phyloP scores from a whole-genome alignment of 2,888 invertebrate species.

The Tachina grossa region DNA sequence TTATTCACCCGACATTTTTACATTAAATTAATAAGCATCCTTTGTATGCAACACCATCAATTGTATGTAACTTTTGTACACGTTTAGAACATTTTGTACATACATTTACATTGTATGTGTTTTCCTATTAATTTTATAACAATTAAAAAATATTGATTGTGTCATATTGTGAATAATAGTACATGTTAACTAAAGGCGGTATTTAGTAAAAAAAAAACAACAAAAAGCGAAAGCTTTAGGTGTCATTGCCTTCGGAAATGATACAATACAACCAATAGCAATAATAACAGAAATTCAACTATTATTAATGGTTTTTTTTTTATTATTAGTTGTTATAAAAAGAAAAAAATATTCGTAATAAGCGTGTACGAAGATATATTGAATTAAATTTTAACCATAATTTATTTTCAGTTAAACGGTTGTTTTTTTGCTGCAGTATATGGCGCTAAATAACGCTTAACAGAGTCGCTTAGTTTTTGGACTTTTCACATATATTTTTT shows the following conservation, averaged over 20 bases:
- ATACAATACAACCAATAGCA: constrained; percentile 29
- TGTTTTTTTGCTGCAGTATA: constrained; percentile 49
- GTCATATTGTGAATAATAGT: constrained; percentile 1
- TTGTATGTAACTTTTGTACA: too few relatives aligned
- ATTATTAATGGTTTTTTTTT: not conserved
- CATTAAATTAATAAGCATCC: too few relatives aligned
- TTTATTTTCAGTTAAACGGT: constrained; percentile 60
- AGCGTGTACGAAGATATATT: not conserved
- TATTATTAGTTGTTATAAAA: constrained; percentile 27
- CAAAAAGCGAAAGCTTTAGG: constrained; percentile 80
- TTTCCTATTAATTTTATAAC: not conserved
- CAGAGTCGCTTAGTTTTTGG: not conserved
- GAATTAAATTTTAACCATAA: constrained; percentile 52
- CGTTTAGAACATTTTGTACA: too few relatives aligned
- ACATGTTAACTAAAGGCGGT: not conserved
- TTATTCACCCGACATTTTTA: too few relatives aligned
- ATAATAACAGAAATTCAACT: not conserved
- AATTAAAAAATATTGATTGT: not conserved
- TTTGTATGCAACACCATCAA: too few relatives aligned
- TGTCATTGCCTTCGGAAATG: constrained; percentile 79
- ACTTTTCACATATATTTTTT: not conserved
- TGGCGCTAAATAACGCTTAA: constrained; percentile 60
- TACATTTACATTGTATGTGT: too few relatives aligned
- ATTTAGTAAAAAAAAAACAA: constrained; percentile 51
- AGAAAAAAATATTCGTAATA: not conserved